These are phyloP conservation scores for Camptogramma bilineatum DNA, from an alignment of 2,888 invertebrate genomes.

Conservation along the genomic window DNA sequence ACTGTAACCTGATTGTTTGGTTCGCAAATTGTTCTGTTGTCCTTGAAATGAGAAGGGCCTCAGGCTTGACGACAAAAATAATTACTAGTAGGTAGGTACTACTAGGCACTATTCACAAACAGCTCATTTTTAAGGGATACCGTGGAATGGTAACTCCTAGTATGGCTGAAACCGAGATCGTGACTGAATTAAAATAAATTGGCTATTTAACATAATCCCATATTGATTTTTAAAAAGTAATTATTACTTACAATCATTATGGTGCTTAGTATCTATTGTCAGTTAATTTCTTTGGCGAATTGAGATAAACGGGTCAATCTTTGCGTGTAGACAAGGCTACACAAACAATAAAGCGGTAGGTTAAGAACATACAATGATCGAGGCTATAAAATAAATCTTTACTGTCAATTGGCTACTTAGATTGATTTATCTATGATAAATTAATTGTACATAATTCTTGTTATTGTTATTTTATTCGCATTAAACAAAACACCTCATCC, in stretches of 20 bases:
- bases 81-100: neutral
- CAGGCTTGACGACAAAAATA: conserved; percentile 9
- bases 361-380: conserved; percentile 17
- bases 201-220: neutral
- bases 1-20: conserved; percentile 29
- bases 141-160: neutral
- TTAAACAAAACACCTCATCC: conserved; percentile 5
- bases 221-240: neutral
- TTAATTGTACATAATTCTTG: conserved; percentile 4
- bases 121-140: neutral
- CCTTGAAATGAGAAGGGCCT: conserved; percentile 34
- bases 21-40: conserved; percentile 18
- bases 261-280: neutral
- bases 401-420: conserved; percentile 17
- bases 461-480: conserved; percentile 28
- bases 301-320: conserved; percentile 24
- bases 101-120: too few species aligned
- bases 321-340: conserved; percentile 33
- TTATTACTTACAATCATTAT: neutral
- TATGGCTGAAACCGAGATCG: neutral
- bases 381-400: conserved; percentile 15
- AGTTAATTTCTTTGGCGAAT: conserved; percentile 3
- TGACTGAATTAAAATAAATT: neutral
- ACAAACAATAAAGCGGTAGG: conserved; percentile 14
- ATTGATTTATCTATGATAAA: conserved; percentile 19